Conservation (phyloP, 92 coral and sea anemone species). For the Pocillopora meandrina region DNA sequence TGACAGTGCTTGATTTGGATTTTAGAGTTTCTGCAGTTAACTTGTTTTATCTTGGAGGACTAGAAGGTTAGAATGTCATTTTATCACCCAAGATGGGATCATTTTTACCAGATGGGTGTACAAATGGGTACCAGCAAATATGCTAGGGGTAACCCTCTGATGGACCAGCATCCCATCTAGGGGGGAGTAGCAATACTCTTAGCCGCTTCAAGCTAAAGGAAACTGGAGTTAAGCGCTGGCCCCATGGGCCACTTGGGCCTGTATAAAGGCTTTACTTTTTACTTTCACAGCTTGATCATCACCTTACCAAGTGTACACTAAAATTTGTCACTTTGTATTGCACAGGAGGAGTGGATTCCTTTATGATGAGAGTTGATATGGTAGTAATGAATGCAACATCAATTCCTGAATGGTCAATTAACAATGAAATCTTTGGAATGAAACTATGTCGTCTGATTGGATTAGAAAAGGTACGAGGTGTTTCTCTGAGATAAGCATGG, state of each 20-base stretch:
- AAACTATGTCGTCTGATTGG: slow-evolving; percentile 73
- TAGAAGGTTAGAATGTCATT: slow-evolving; percentile 53
- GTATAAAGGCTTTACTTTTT: too few relatives aligned
- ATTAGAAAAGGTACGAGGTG: slow-evolving; percentile 60
- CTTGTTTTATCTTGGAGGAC: slow-evolving; percentile 84
- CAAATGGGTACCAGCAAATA: too few relatives aligned
- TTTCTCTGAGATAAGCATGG: too few relatives aligned
- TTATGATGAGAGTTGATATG: slow-evolving; percentile 82
- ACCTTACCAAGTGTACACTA: too few relatives aligned
- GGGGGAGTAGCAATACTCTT: too few relatives aligned
- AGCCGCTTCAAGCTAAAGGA: too few relatives aligned
- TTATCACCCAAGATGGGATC: neutral
- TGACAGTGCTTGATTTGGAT: slow-evolving; percentile 69
- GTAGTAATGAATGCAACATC: slow-evolving; percentile 55
- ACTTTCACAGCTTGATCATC: too few relatives aligned
- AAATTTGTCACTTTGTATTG: neutral
- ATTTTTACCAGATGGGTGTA: neutral
- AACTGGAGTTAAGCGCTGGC: too few relatives aligned
- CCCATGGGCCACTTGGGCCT: too few relatives aligned
- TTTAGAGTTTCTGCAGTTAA: slow-evolving; percentile 75
- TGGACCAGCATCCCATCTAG: too few relatives aligned
- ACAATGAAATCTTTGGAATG: slow-evolving; percentile 62
- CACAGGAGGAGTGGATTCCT: slow-evolving; percentile 69
- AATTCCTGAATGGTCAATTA: slow-evolving; percentile 30
- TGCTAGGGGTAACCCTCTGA: too few relatives aligned